phyloP scores from a whole-genome alignment of 2,113 vertebrate species.

The Canis aureus region DNA sequence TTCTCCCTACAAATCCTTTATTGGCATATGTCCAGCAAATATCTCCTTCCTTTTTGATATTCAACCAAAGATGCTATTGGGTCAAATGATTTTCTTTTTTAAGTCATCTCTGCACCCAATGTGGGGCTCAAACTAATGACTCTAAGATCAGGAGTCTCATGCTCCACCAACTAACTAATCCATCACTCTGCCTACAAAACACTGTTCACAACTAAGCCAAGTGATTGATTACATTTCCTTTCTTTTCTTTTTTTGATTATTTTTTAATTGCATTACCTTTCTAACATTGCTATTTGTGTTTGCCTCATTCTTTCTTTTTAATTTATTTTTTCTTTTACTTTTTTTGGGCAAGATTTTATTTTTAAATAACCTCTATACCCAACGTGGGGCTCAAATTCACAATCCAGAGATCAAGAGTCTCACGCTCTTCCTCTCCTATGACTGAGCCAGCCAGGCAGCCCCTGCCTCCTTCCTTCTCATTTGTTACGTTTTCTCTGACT shows the following conservation, averaged over 20 bases:
- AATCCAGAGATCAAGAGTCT: background rate
- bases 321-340: background rate
- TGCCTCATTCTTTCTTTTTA: background rate
- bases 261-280: background rate
- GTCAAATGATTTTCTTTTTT: background rate
- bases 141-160: background rate
- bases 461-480: background rate
- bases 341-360: background rate
- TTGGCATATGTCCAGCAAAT: background rate
- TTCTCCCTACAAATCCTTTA: background rate
- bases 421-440: background rate
- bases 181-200: background rate
- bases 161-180: background rate
- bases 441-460: background rate
- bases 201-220: background rate
- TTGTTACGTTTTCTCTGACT: background rate
- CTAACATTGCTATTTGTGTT: background rate
- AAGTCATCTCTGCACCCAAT: too few relatives aligned
- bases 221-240: background rate
- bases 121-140: background rate
- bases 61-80: background rate
- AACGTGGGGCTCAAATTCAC: background rate
- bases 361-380: background rate
- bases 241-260: too few relatives aligned
- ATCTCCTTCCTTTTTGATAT: constrained; percentile 21